Base-by-base conservation (phyloP, 2,888 invertebrate genomes). In the Hirtodrosophila duncani region DNA sequence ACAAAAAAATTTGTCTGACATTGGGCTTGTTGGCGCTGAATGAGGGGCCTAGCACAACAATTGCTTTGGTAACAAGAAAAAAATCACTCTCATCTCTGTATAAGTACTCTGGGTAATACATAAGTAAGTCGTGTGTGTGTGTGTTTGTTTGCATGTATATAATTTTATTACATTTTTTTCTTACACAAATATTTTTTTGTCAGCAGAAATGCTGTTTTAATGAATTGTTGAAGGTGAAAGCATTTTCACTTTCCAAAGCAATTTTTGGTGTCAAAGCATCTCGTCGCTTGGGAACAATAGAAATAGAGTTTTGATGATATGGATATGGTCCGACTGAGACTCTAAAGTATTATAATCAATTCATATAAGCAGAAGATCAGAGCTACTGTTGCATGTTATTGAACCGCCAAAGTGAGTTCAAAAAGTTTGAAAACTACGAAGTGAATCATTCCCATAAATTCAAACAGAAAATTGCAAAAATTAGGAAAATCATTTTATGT, bases 231-330 rank as follows among this genome's bases (percentile, higher is more conserved):
- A 81, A 82, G 82, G 82, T 82, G 82, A 82, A 82, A 82, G 82
- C 81, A 81, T 81, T 82, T 82, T 82, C 82, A 82, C 82, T 82
- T 82, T 82, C 79, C 61, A 77, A 72, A 78, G 41, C 70, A 64
- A 72, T 75, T 81, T 81, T 56, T 27, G 44, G 63, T 77, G 67
- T 72, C 67, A 70, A 65, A 69, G 66, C 70, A 52, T 58, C 51
- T 64, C 67, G 55, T 58, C 51, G 67, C 67, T 45, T 64, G 64
- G 61, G 63, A 75, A 79, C 70, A 69, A 79, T 65, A 71, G 53
- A 59, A 66, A 50, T 31, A 20, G 41, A 41, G 31, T 46, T 65
- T n/a, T n/a, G n/a, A n/a, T n/a, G 34, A 53, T 36, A 58, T n/a
- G n/a, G n/a, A 46, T 62, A 42, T 58, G 61, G 29, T 48, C 55